phyloP scores from a whole-genome alignment of 2,888 invertebrate genomes.

The Norana najaformis region DNA sequence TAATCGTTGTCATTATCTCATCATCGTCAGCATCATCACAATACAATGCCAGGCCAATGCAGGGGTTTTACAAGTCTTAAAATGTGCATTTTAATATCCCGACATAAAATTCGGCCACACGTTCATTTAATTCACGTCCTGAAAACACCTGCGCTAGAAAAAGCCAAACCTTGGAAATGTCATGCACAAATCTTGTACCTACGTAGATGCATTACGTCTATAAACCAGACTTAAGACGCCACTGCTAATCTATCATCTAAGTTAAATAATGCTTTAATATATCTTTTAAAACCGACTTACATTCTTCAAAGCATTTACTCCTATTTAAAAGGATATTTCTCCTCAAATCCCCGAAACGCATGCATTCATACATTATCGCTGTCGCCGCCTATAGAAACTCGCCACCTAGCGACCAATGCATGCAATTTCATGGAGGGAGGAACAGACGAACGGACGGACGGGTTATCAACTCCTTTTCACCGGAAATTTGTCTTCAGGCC shows the following conservation, averaged over 20 bases:
- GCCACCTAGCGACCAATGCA: neutral
- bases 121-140: neutral
- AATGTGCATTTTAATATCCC: neutral
- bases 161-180: neutral
- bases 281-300: neutral
- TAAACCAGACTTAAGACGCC: neutral
- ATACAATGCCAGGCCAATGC: too few relatives aligned
- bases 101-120: too few relatives aligned
- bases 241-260: neutral
- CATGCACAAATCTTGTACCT: neutral
- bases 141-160: neutral
- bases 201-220: neutral
- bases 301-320: neutral
- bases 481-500: too few relatives aligned
- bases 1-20: too few relatives aligned
- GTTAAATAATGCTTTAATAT: neutral
- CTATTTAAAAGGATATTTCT: neutral
- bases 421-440: neutral
- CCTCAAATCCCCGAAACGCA: neutral
- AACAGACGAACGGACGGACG: too few relatives aligned
- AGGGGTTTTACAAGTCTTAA: neutral
- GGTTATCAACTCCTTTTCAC: too few relatives aligned
- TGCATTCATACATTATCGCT: neutral
- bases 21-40: too few relatives aligned
- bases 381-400: neutral